Evolutionary conservation across 1,140 invertebrate species (phyloP).

Genomic region (Zophobas atratus): DNA sequence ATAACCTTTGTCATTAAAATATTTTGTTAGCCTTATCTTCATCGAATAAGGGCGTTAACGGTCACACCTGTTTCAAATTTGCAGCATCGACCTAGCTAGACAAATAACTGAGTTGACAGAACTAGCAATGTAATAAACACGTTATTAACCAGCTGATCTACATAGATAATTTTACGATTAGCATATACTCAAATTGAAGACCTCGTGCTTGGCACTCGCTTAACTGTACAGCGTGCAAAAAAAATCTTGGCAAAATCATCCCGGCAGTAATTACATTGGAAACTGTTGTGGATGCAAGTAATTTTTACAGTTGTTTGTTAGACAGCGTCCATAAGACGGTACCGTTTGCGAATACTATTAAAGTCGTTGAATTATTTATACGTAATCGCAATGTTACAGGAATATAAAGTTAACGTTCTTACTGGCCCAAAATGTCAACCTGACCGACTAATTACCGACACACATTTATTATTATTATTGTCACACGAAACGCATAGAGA

Average conservation of each 20-base stretch:
- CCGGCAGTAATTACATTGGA: slow-evolving; percentile 6
- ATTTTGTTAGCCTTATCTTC: no score
- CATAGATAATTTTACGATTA: slow-evolving; percentile 37
- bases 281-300: slow-evolving; percentile 16
- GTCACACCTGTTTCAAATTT: slow-evolving; percentile 1
- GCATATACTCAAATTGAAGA: slow-evolving; percentile 33
- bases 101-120: slow-evolving; percentile 28
- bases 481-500: slow-evolving; percentile 30
- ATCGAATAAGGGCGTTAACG: neutral
- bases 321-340: slow-evolving; percentile 24
- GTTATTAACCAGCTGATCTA: slow-evolving; percentile 37
- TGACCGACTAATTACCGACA: slow-evolving; percentile 4
- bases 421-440: slow-evolving; percentile 4
- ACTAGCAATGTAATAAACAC: slow-evolving; percentile 38
- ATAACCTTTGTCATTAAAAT: no score
- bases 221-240: slow-evolving; percentile 25
- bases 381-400: slow-evolving; percentile 5
- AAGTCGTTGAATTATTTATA: slow-evolving; percentile 30
- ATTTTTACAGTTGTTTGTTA: slow-evolving; percentile 40
- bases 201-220: slow-evolving; percentile 1
- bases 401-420: neutral
- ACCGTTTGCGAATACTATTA: slow-evolving; percentile 35
- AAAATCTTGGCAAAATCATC: slow-evolving; percentile 20
- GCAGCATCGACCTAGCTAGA: slow-evolving; percentile 8
- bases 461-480: slow-evolving; percentile 16